phyloP scores from a whole-genome alignment of 2,888 invertebrate genomes.

The Heliconius cydno region DNA sequence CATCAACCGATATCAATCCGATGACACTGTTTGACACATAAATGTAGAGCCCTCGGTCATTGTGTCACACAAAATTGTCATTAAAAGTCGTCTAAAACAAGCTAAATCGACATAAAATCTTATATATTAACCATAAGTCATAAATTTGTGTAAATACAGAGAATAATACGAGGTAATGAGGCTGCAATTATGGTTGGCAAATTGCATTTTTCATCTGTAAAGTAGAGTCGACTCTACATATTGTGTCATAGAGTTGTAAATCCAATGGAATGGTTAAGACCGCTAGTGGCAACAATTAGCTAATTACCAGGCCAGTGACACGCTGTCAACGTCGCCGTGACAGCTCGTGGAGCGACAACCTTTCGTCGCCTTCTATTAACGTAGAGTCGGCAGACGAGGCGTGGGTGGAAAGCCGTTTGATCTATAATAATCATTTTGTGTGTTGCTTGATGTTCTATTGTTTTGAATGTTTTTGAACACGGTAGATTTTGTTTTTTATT shows the following conservation, averaged over 20 bases:
- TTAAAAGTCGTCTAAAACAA: conserved; percentile 6
- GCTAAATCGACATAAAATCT: conserved; percentile 19
- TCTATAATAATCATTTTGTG: conserved; percentile 40
- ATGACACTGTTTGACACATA: conserved; percentile 53
- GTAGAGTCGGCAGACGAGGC: conserved; percentile 51
- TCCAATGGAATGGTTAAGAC: conserved; percentile 21
- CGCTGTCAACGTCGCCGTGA: conserved; percentile 60
- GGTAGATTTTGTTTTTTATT: background rate
- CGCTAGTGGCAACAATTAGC: conserved; percentile 65
- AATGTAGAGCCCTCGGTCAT: conserved; percentile 52
- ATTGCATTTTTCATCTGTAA: conserved; percentile 36
- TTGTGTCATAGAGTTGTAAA: conserved; percentile 31
- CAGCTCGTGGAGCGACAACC: conserved; percentile 63
- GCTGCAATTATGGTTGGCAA: conserved; percentile 56
- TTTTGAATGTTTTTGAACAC: conserved; percentile 15
- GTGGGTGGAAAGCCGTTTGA: conserved; percentile 45
- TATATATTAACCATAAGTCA: conserved; percentile 27
- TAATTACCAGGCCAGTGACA: conserved; percentile 67
- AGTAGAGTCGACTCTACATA: conserved; percentile 24
- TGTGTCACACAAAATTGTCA: conserved; percentile 39
- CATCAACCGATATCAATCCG: conserved; percentile 60
- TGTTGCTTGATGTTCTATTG: conserved; percentile 34
- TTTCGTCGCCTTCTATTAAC: conserved; percentile 69
- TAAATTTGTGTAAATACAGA: conserved; percentile 38
- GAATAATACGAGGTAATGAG: conserved; percentile 59